These are phyloP conservation scores for Dichetophora obliterata DNA, from an alignment of 2,888 invertebrate genomes.

Conservation along the genomic window DNA sequence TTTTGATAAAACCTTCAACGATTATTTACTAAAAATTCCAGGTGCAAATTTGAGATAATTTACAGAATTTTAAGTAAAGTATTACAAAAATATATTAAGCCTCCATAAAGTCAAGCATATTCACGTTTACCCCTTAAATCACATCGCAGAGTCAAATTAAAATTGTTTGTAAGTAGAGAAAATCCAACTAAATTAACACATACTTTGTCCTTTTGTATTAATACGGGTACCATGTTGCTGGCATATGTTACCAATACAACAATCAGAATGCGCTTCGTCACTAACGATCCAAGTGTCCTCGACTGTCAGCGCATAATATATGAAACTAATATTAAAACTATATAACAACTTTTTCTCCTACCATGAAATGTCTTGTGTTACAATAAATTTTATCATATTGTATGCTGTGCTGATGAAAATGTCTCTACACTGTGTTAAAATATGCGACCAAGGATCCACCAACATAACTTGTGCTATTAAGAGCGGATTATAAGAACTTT, in stretches of 20 bases:
- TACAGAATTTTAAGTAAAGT: too few species aligned
- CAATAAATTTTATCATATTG: conserved; percentile 29
- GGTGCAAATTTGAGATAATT: too few species aligned
- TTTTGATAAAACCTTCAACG: too few species aligned
- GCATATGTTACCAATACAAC: background rate
- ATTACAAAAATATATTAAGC: too few species aligned
- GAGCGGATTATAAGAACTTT: conserved; percentile 26
- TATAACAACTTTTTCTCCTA: background rate
- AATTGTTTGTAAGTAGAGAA: conserved; percentile 11
- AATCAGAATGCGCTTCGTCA: too few species aligned
- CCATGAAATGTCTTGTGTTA: background rate
- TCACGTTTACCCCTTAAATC: background rate
- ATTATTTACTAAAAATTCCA: too few species aligned
- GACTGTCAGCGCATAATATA: background rate
- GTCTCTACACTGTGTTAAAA: background rate
- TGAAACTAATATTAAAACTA: background rate
- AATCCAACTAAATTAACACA: background rate
- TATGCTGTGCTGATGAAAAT: background rate
- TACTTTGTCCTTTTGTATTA: conserved; percentile 3
- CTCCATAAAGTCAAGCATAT: too few species aligned
- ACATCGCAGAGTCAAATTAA: background rate
- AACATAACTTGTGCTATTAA: conserved; percentile 14
- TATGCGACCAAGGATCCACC: background rate
- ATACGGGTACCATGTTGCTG: background rate
- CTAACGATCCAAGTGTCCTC: background rate